phyloP scores from a whole-genome alignment of 2,113 vertebrate genomes.

The Alligator sinensis region DNA sequence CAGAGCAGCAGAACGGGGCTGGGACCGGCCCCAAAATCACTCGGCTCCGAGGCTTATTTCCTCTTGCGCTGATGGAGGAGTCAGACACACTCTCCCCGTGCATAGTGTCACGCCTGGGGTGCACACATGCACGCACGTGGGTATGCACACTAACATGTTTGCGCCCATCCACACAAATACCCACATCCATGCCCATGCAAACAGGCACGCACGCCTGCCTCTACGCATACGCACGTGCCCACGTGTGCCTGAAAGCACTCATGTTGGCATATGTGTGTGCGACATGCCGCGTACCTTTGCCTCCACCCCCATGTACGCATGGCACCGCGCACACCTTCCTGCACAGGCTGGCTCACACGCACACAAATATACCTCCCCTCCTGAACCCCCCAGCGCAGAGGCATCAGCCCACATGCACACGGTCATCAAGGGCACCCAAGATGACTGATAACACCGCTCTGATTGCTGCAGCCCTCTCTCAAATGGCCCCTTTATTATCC shows the following conservation, averaged over 20 bases:
- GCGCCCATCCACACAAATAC: not conserved
- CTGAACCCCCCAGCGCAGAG: too few relatives aligned
- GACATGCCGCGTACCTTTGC: too few relatives aligned
- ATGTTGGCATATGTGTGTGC: not conserved
- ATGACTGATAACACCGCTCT: not conserved
- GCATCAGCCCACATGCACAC: not conserved
- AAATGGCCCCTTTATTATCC: not conserved
- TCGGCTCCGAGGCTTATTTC: not conserved
- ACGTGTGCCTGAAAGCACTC: not conserved
- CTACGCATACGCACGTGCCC: not conserved
- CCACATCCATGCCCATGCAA: not conserved
- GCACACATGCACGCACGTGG: not conserved
- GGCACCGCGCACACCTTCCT: not conserved
- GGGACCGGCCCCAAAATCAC: fast-evolving
- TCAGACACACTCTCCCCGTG: too few relatives aligned
- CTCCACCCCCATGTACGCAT: not conserved
- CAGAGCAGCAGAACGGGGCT: not conserved
- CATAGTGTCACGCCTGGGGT: too few relatives aligned
- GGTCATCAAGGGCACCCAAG: not conserved
- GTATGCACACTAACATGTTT: not conserved
- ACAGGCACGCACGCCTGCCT: not conserved
- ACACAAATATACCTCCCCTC: not conserved
- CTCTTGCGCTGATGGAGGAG: not conserved
- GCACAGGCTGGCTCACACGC: not conserved
- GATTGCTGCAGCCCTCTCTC: not conserved